Base-by-base conservation (phyloP, 2,888 invertebrate species). In the Pemphredon lugubris region DNA sequence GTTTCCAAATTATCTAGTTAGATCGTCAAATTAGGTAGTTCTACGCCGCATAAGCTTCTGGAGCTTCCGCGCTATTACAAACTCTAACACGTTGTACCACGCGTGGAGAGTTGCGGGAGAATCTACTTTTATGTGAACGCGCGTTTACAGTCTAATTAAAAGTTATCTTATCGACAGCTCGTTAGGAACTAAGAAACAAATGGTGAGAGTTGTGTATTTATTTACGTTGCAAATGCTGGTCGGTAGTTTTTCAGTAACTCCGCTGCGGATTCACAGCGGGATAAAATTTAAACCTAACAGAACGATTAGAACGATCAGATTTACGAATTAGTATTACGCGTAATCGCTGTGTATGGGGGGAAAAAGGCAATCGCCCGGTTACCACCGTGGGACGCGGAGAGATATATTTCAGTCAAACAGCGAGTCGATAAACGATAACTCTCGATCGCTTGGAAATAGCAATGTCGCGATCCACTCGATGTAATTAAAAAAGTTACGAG, bases 1-100 rank as follows among this genome's bases (percentile, higher is more conserved):
- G 47, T 45, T 37, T 16, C 4, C 23, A 32, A 60, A 55, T 70
- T 67, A 60, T 70, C 60, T 21, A 45, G 67, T 55, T 55, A 61
- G 18, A 57, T 67, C 67, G 55, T 40, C 51, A 51, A 70, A 70
- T 70, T 59, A 69, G 50, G 47, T 63, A 69, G 54, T 50, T 54
- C 39, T 23, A 39, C 54, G 59, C 54, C 37, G 53, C 20, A 58
- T 48, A 39, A 59, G 58, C 58, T 5, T n/a, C n/a, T 23, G 45
- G 6, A 20, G 21, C 48, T 16, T 34, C 37, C 34, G 42, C 34
- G 14, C 26, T 23, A 47, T 65, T 69, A 69, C 54, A 23, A 72
- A 63, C 58, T 63, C 39, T 37, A 37, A 63, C 39, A 47, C 32
- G 32, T 70, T 67, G 13, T 55, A 37, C 9, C 39, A 18, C 21